A percentile compares a stretch with the other conserved stretches of the same genome.
Evolutionary conservation across 2,888 invertebrate species (phyloP).

Genomic region (Metalampra italica): DNA sequence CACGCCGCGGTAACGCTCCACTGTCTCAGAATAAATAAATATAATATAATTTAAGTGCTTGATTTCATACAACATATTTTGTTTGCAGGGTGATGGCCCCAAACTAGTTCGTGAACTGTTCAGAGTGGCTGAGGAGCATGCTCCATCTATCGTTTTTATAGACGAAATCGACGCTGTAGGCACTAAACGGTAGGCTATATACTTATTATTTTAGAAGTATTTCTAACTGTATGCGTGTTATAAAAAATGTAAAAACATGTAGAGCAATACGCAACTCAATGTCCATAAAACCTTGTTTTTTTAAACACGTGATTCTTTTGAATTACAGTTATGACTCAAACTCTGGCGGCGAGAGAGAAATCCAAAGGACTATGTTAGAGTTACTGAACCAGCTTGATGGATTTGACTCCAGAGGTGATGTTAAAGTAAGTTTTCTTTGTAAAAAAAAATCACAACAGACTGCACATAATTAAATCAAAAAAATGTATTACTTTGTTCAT

Average conservation of each 20-base stretch:
- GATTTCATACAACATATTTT: neutral
- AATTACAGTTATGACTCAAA: conserved; percentile 92
- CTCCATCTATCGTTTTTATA: conserved; percentile 99
- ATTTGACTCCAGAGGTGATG: conserved; percentile 97
- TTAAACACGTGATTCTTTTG: neutral
- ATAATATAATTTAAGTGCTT: too few relatives aligned
- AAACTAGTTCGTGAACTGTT: conserved; percentile 98
- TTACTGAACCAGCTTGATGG: conserved; percentile 98
- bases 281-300: too few relatives aligned
- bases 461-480: too few relatives aligned
- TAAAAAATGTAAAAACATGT: neutral
- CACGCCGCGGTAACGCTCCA: too few relatives aligned
- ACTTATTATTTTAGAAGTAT: neutral
- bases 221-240: neutral
- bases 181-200: conserved; percentile 85
- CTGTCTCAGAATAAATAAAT: too few relatives aligned
- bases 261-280: neutral
- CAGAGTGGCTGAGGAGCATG: conserved; percentile 99
- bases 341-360: conserved; percentile 99
- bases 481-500: too few relatives aligned
- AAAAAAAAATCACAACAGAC: too few relatives aligned
- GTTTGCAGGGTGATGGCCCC: conserved; percentile 94
- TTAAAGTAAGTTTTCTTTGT: conserved; percentile 82
- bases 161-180: conserved; percentile 99
- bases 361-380: conserved; percentile 99